Conservation (phyloP, 2,797 vertebrate genomes). For the Helostoma temminkii region DNA sequence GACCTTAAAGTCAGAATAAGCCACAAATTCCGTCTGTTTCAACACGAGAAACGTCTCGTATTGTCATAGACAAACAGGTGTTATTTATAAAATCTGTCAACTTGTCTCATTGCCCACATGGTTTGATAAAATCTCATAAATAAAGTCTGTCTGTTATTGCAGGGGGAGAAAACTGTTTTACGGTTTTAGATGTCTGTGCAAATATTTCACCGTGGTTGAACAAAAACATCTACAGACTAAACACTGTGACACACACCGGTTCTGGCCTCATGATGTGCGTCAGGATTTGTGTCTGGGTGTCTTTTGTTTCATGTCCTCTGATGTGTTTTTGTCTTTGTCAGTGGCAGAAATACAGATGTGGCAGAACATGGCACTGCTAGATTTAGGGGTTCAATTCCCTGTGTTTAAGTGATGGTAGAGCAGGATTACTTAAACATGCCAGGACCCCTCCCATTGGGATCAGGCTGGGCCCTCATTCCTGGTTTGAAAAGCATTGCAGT, state of each 20-base stretch:
- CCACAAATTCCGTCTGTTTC: neutral
- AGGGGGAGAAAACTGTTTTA: constrained; percentile 31
- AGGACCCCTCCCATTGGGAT: constrained; percentile 38
- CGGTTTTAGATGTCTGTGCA: constrained; percentile 32
- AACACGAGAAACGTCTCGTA: constrained; percentile 12
- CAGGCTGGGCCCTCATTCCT: constrained; percentile 47
- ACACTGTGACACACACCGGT: constrained; percentile 39
- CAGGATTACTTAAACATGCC: constrained; percentile 46
- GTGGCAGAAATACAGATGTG: constrained; percentile 32
- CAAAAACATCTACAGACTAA: constrained; percentile 48
- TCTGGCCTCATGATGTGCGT: constrained; percentile 21
- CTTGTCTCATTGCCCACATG: constrained; percentile 26
- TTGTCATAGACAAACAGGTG: constrained; percentile 22
- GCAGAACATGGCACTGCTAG: constrained; percentile 24
- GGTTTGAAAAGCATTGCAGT: constrained; percentile 61
- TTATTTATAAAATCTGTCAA: constrained; percentile 24
- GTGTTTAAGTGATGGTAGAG: constrained; percentile 23
- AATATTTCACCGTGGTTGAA: constrained; percentile 40
- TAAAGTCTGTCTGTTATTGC: constrained; percentile 40
- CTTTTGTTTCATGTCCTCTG: constrained; percentile 37
- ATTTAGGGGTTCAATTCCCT: constrained; percentile 39
- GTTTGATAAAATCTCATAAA: constrained; percentile 42
- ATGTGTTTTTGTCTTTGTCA: constrained; percentile 45
- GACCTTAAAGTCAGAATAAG: no score
- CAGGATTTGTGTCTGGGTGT: constrained; percentile 22